Conservation (phyloP, 2,797 vertebrate species). For the Borostomias antarcticus region DNA sequence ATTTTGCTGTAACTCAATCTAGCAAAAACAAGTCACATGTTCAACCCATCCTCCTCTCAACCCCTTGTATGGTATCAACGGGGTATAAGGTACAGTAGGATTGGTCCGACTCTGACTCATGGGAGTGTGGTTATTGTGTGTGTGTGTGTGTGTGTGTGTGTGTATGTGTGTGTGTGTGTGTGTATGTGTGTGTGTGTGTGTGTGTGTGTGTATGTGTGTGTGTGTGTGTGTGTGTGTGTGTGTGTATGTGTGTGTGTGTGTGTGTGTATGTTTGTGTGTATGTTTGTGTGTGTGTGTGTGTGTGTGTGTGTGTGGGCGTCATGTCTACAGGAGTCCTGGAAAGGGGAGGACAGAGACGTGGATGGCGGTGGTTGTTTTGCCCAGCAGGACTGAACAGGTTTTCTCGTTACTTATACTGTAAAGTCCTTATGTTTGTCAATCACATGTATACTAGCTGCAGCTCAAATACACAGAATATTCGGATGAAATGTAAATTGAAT, state of each 20-base stretch:
- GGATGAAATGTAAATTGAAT: conserved; percentile 65
- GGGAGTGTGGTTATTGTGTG: conserved; percentile 34
- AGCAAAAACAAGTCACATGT: conserved; percentile 43
- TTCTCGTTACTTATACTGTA: conserved; percentile 37
- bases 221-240: conserved; percentile 10
- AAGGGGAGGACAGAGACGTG: not conserved
- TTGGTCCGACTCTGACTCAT: conserved; percentile 28
- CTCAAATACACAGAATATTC: conserved; percentile 62
- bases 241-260: conserved; percentile 10
- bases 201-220: conserved; percentile 12
- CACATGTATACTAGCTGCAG: conserved; percentile 56
- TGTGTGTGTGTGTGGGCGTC: conserved; percentile 9
- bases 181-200: conserved; percentile 8
- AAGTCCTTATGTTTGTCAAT: conserved; percentile 43
- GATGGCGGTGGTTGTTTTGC: conserved; percentile 8
- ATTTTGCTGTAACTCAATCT: conserved; percentile 33
- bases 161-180: conserved; percentile 10
- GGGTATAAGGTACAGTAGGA: conserved; percentile 19
- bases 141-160: conserved; percentile 10
- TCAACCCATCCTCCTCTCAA: conserved; percentile 39
- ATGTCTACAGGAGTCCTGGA: not conserved
- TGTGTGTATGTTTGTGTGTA: too few relatives aligned
- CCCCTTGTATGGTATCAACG: conserved; percentile 17
- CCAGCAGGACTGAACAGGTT: conserved; percentile 39
- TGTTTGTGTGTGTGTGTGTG: too few relatives aligned